Base-by-base conservation (phyloP, 2,797 vertebrate species). In the Kryptopterus vitreolus region DNA sequence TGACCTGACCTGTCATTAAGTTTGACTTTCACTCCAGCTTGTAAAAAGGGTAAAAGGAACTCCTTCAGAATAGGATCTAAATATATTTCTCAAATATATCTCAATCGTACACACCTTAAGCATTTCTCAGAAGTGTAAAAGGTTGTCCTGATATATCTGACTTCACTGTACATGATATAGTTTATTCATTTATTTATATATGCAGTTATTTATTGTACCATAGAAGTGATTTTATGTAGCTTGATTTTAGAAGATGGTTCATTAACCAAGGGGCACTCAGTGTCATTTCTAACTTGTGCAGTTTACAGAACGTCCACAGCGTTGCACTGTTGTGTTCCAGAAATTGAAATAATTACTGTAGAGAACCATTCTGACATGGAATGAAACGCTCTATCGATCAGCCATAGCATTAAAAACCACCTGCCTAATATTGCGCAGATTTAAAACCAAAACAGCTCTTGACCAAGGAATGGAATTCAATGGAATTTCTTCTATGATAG, bases 321-420 rank as follows among this genome's bases (percentile, higher is more conserved):
- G 81, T 22, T 65, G 80, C 72, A 63, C 83, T 86, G 61, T 76
- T 63, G 61, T 29, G 15, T 22, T 43, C 24, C 15, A 35, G 24
- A 38, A 52, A 20, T 13, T 6, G 6, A n/a, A 24, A 38, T 55
- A 15, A 35, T 57, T 16, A n/a, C 12, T 24, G 20, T 26, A 13
- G 12, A 59, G 29, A 22, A 1, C 15, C n/a, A 74, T 5, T 3
- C 1, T 52, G 16, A 52, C 9, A 52, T 52, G 48, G 26, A 52
- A 31, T 70, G 16, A 71, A 71, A 71, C 52, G 20, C 3, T 52
- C 46, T 29, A 1, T 20, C 29, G 38, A 43, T 43, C 38, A 43
- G 38, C 10, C 38, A 43, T 43, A 43, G 10, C 38, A 43, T 43
- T 43, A 43, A 43, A n/a, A 43, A 6, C 38, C 38, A 43, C 38